Percentiles rank a stretch among this genome's conserved stretches.
phyloP scores from a whole-genome alignment of 2,797 vertebrate species.

The Gymnoscopelus braueri region DNA sequence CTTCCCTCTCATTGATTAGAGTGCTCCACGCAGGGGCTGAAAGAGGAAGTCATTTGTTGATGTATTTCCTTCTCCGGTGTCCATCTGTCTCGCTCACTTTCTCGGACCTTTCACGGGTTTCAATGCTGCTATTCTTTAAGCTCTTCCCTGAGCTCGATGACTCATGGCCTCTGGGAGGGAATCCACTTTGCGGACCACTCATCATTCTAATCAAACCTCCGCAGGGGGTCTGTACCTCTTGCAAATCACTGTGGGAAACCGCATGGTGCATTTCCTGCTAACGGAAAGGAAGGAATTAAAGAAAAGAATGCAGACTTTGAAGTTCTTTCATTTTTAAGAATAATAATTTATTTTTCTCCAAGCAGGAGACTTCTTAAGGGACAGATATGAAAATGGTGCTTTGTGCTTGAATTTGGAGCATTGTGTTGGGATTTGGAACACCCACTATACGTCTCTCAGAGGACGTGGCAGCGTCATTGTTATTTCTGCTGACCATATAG shows the following conservation, averaged over 20 bases:
- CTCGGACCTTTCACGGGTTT: slow-evolving; percentile 6
- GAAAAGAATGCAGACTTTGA: slow-evolving; percentile 24
- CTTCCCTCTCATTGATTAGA: too few relatives aligned
- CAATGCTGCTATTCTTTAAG: slow-evolving; percentile 37
- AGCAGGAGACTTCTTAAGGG: background rate
- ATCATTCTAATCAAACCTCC: slow-evolving; percentile 39
- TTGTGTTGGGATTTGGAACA: slow-evolving; percentile 24
- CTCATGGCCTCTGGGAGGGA: slow-evolving; percentile 57
- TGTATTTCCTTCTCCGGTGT: too few relatives aligned
- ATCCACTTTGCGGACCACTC: slow-evolving; percentile 56
- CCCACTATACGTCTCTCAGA: slow-evolving; percentile 26
- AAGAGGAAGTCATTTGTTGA: too few relatives aligned
- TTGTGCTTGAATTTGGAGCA: background rate
- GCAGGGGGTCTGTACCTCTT: slow-evolving; percentile 8
- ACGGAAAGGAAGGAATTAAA: slow-evolving; percentile 38
- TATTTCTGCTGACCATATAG: slow-evolving; percentile 60
- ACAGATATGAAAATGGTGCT: too few relatives aligned
- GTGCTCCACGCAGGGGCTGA: too few relatives aligned
- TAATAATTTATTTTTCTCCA: slow-evolving; percentile 2
- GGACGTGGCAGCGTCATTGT: slow-evolving; percentile 33
- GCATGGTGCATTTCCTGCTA: slow-evolving; percentile 13
- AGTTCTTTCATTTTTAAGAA: slow-evolving; percentile 30
- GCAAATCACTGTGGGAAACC: slow-evolving; percentile 27
- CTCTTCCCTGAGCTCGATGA: slow-evolving; percentile 44
- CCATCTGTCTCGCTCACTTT: too few relatives aligned